phyloP scores from a whole-genome alignment of 2,888 invertebrate genomes.

The Amphiduros pacificus region DNA sequence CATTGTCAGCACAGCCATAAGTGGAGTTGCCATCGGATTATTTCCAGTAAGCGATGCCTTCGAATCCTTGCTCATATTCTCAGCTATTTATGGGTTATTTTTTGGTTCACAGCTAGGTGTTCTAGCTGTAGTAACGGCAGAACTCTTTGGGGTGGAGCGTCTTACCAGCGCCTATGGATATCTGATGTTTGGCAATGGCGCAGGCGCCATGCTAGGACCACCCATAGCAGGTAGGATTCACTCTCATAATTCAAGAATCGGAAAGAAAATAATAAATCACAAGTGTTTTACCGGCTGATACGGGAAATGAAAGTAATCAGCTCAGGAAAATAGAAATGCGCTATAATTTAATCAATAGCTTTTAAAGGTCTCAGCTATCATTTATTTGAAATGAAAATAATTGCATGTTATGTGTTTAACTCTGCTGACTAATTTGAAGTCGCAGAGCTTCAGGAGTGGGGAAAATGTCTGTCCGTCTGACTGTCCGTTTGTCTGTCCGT shows the following conservation, averaged over 20 bases:
- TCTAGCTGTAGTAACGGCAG: slow-evolving; percentile 15
- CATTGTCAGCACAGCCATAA: slow-evolving; percentile 10
- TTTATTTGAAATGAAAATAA: background rate
- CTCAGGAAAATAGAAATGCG: no score
- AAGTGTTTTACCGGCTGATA: no score
- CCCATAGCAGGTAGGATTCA: slow-evolving; percentile 16
- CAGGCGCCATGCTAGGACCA: slow-evolving; percentile 18
- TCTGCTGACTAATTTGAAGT: no score
- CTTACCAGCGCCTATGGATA: slow-evolving; percentile 18
- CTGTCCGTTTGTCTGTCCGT: no score
- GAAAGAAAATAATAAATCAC: no score
- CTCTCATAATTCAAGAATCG: no score
- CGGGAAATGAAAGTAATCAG: no score
- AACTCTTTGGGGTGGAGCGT: slow-evolving; percentile 14
- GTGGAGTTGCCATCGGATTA: slow-evolving; percentile 10
- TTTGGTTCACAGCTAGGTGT: slow-evolving; percentile 19
- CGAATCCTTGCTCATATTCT: slow-evolving; percentile 1
- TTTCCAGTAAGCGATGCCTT: slow-evolving; percentile 2
- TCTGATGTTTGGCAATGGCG: slow-evolving; percentile 19
- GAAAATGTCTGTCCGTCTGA: no score
- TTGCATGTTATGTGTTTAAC: no score
- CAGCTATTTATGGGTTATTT: slow-evolving; percentile 13
- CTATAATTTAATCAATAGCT: background rate
- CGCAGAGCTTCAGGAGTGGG: no score
- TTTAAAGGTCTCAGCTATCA: background rate